Conservation (phyloP, 1,140 invertebrate genomes). For the Pygmarrhopalites habei region DNA sequence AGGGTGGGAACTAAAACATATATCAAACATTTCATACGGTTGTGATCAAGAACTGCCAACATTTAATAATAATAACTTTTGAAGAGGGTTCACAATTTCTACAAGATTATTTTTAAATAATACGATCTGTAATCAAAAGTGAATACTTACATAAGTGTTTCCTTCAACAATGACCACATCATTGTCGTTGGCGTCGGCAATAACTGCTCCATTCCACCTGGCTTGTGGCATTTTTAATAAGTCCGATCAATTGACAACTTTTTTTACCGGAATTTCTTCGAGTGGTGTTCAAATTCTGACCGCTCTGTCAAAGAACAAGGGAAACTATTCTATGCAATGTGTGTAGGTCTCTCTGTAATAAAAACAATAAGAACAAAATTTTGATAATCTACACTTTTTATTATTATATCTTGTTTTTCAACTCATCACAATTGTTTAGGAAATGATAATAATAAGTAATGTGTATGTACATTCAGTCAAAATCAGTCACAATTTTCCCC, state of each 20-base stretch:
- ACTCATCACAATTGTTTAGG: not conserved
- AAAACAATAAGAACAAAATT: too few relatives aligned
- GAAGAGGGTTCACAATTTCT: not conserved
- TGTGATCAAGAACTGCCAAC: too few relatives aligned
- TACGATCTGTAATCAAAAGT: not conserved
- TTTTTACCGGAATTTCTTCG: too few relatives aligned
- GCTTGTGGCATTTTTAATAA: constrained; percentile 13
- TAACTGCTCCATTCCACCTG: constrained; percentile 24
- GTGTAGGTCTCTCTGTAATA: too few relatives aligned
- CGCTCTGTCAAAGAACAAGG: too few relatives aligned
- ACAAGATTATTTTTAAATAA: not conserved
- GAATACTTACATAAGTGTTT: constrained; percentile 22
- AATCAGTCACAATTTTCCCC: constrained; percentile 50
- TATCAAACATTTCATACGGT: too few relatives aligned
- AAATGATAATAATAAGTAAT: not conserved
- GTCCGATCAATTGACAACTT: too few relatives aligned
- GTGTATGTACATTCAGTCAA: not conserved
- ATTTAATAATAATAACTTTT: not conserved
- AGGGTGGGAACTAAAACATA: constrained; percentile 17
- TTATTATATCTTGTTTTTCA: too few relatives aligned
- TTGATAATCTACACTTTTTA: too few relatives aligned
- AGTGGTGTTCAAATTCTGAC: too few relatives aligned
- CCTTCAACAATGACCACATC: constrained; percentile 14
- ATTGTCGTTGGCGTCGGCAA: constrained; percentile 17
- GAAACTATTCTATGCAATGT: too few relatives aligned